Conservation (phyloP, 2,797 vertebrate species). For the Poeciliopsis gracilis region DNA sequence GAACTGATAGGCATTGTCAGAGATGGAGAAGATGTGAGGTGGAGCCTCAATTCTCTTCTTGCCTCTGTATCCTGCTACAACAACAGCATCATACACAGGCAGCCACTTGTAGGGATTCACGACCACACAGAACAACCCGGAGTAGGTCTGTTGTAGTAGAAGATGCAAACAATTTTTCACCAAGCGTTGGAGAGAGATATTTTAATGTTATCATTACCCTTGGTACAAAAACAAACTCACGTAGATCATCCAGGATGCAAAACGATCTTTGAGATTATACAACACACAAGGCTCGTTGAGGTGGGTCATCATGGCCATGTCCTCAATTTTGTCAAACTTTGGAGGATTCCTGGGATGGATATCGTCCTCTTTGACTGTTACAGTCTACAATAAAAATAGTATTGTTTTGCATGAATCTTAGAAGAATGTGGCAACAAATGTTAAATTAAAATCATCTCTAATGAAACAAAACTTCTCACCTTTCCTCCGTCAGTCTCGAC, state of each 20-base stretch:
- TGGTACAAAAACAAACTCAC: slow-evolving; percentile 35
- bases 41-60: slow-evolving; percentile 76
- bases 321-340: slow-evolving; percentile 92
- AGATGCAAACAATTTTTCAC: neutral
- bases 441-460: neutral
- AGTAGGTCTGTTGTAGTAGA: slow-evolving; percentile 81
- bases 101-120: slow-evolving; percentile 92
- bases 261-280: slow-evolving; percentile 81
- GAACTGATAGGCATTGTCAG: slow-evolving; percentile 87
- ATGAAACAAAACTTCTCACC: slow-evolving; percentile 54
- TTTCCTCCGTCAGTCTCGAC: slow-evolving; percentile 84
- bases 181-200: too few relatives aligned
- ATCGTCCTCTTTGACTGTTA: slow-evolving; percentile 70
- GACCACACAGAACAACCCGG: slow-evolving; percentile 87
- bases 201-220: neutral
- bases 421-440: too few relatives aligned
- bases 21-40: slow-evolving; percentile 82
- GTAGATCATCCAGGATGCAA: slow-evolving; percentile 79
- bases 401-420: neutral
- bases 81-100: slow-evolving; percentile 73
- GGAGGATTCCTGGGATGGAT: slow-evolving; percentile 87
- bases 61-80: slow-evolving; percentile 63
- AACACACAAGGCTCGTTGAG: slow-evolving; percentile 83
- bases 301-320: slow-evolving; percentile 97
- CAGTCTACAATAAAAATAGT: slow-evolving; percentile 18